Evolutionary conservation across 2,888 invertebrate genomes (phyloP).

Genomic region (Thecophora atra): DNA sequence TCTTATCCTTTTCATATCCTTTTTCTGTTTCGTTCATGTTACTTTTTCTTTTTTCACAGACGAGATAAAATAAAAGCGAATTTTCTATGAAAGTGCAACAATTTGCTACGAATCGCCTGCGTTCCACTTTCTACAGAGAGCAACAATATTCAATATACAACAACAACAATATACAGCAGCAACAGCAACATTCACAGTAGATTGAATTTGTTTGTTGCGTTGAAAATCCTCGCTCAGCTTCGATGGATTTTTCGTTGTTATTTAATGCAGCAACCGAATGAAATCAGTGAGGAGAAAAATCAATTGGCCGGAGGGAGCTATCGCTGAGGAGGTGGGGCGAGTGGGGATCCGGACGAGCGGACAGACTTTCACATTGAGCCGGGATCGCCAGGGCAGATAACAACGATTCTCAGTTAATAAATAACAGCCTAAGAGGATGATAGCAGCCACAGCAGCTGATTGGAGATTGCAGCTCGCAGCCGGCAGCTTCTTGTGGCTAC

Average conservation of each 20-base stretch:
- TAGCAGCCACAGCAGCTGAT: constrained; percentile 2
- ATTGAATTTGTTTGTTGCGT: constrained; percentile 21
- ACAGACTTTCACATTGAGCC: not conserved
- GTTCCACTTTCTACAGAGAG: no score
- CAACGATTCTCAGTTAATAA: constrained; percentile 37
- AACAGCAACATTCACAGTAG: constrained; percentile 42
- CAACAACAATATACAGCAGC: constrained; percentile 14
- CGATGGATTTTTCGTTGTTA: constrained; percentile 13
- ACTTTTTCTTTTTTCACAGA: no score
- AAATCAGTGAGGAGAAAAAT: not conserved
- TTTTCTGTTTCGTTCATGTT: no score
- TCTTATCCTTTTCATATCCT: no score
- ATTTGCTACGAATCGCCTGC: no score
- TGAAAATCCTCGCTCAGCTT: not conserved
- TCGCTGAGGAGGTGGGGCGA: not conserved
- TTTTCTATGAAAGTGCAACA: no score
- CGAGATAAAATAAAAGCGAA: no score
- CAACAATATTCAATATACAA: no score
- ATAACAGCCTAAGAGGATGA: constrained; percentile 34
- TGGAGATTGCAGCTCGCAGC: not conserved
- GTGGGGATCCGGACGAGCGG: not conserved
- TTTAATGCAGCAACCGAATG: constrained; percentile 4
- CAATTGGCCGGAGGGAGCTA: constrained; percentile 1
- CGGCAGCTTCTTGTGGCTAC: not conserved
- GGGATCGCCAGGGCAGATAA: constrained; percentile 32